Evolutionary conservation across 2,888 invertebrate species (phyloP), one percentile per base, ranked within the genome.

Genomic region (Sacculina carcini): DNA sequence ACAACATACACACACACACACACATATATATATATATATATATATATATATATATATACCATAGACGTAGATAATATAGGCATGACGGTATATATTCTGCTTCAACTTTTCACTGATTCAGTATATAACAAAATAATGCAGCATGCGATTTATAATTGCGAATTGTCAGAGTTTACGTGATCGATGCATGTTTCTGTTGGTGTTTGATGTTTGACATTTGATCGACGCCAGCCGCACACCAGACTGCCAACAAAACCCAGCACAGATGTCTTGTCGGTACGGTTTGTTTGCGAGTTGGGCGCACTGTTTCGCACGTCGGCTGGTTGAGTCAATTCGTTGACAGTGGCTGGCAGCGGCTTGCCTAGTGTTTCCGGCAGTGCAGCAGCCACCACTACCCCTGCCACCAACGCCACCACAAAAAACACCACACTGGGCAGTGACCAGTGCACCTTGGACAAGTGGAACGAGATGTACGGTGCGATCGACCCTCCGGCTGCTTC

Each of bases 401-500:
- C 26, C 3, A 10, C 28, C 4, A n/a, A 16, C 44, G 44, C 44
- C 44, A 42, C 3, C 6, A 3, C 42, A 28, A 24, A 14, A 9
- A 42, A 42, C 42, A 42, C 42, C n/a, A 16, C 26, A 14, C 26
- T 26, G 7, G 42, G 42, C 26, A 28, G 26, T 9, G 7, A 2
- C 26, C 9, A 32, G 19, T 39, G 53, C 29, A 42, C 53, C 21
- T 38, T 39, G 32, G 51, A 47, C 34, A 53, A 51, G 49, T 52
- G 53, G 50, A 57, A 57, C 53, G 65, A 57, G 38, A 64, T 55
- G 56, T 67, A 66, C n/a, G 67, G 67, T 21, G 68, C 66, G 19
- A 68, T 58, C 32, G 70, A 62, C 48, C 66, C 68, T 2, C 70
- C 71, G n/a, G 69, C 60, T 55, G 69, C 62, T 5, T 67, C 66